Percentiles rank a stretch among this genome's conserved stretches.
Evolutionary conservation across 1,140 invertebrate species (phyloP).

Genomic region (Philopotamus ludificatus): DNA sequence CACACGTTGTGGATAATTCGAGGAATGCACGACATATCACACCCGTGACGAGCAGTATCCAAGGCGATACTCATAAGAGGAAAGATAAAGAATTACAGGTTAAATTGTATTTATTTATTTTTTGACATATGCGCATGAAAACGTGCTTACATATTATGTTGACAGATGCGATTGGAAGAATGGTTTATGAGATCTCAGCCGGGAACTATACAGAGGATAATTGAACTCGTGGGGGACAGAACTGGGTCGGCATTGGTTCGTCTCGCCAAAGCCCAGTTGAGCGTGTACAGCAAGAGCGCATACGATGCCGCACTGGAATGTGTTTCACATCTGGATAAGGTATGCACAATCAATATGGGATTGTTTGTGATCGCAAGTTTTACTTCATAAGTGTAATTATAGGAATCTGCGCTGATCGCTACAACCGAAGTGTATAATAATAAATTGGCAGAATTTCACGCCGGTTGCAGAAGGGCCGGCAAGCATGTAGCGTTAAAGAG

Average conservation of each 20-base stretch:
- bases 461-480: constrained; percentile 2
- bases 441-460: constrained; percentile 3
- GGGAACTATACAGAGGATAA: constrained; percentile 2
- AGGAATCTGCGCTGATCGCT: neutral
- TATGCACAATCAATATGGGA: too few relatives aligned
- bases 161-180: constrained; percentile 32
- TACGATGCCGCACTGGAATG: neutral
- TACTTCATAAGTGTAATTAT: too few relatives aligned
- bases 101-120: constrained; percentile 3
- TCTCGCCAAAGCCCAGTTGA: constrained; percentile 24
- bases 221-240: constrained; percentile 31
- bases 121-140: neutral
- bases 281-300: constrained; percentile 4
- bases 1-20: constrained; percentile 44
- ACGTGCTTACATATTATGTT: neutral
- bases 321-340: neutral
- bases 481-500: constrained; percentile 4
- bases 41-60: constrained; percentile 48
- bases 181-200: constrained; percentile 36
- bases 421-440: constrained; percentile 12
- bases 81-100: constrained; percentile 54
- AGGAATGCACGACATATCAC: constrained; percentile 52
- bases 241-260: constrained; percentile 29
- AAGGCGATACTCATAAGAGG: constrained; percentile 46
- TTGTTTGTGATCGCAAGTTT: too few relatives aligned